Percentiles rank a stretch among this genome's conserved stretches.
These are phyloP conservation scores for Bradypodion ventrale DNA, from an alignment of 2,797 vertebrate species.

Conservation along the genomic window DNA sequence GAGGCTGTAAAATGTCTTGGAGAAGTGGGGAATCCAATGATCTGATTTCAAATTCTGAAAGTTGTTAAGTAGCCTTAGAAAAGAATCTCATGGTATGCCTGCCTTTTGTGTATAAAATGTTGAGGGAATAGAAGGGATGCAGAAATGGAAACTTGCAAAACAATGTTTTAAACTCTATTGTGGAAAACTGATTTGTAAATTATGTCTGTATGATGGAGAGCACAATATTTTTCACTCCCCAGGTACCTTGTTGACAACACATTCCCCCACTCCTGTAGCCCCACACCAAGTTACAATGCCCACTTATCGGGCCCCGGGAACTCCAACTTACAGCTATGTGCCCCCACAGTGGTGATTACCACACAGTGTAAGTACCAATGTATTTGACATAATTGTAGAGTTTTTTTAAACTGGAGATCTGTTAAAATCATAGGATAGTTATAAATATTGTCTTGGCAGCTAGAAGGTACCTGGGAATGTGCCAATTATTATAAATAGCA, in stretches of 20 bases:
- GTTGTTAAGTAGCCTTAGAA: background rate
- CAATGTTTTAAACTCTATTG: background rate
- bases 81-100: background rate
- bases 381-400: conserved; percentile 2
- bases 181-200: background rate
- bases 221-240: conserved; percentile 52
- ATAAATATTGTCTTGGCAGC: background rate
- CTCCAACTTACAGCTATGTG: conserved; percentile 98
- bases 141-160: background rate
- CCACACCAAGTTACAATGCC: conserved; percentile 93
- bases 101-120: background rate
- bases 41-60: background rate
- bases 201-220: background rate
- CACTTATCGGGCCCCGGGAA: conserved; percentile 91
- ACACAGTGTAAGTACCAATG: conserved; percentile 82
- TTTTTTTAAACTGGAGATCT: background rate
- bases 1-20: background rate
- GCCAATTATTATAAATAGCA: background rate
- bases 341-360: conserved; percentile 95
- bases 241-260: conserved; percentile 97
- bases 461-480: background rate
- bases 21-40: background rate
- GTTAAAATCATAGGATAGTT: background rate
- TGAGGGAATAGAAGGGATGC: background rate
- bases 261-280: conserved; percentile 90